phyloP scores from a whole-genome alignment of 1,140 invertebrate species.

The Laupala kohalensis region DNA sequence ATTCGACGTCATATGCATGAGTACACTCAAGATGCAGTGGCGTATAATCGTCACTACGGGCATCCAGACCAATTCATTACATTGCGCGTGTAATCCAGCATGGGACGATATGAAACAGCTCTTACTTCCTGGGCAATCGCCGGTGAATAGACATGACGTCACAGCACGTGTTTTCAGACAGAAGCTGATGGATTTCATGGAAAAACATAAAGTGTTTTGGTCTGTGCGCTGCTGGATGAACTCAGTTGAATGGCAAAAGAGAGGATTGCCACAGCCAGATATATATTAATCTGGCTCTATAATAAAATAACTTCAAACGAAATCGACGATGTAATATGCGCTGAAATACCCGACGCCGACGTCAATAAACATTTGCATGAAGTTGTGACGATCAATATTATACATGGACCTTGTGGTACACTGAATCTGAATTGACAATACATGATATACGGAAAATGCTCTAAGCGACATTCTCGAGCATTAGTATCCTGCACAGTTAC shows the following conservation, averaged over 20 bases:
- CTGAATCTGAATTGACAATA: too few species aligned
- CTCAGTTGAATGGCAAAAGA: constrained; percentile 37
- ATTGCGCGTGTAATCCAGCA: constrained; percentile 14
- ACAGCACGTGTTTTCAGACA: constrained; percentile 30
- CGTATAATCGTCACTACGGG: constrained; percentile 9
- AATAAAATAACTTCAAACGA: constrained; percentile 18
- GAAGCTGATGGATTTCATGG: constrained; percentile 29
- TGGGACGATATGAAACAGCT: constrained; percentile 29
- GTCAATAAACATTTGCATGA: constrained; percentile 20
- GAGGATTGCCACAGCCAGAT: constrained; percentile 25
- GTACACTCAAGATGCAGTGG: constrained; percentile 9
- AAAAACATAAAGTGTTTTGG: constrained; percentile 26
- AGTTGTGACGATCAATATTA: constrained; percentile 25
- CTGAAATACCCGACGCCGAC: constrained; percentile 16
- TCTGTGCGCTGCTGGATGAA: constrained; percentile 28
- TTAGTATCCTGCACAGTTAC: too few species aligned
- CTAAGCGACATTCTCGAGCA: too few species aligned
- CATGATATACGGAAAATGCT: too few species aligned
- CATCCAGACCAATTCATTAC: constrained; percentile 27
- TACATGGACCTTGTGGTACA: constrained; percentile 27
- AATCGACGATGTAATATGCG: constrained; percentile 17
- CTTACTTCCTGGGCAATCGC: constrained; percentile 23
- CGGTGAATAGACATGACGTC: constrained; percentile 30
- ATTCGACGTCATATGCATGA: constrained; percentile 12
- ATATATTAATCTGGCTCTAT: constrained; percentile 17